Evolutionary conservation across 1,140 invertebrate species (phyloP), one percentile per base, ranked within the genome.

Genomic region (Charaxes varanes): DNA sequence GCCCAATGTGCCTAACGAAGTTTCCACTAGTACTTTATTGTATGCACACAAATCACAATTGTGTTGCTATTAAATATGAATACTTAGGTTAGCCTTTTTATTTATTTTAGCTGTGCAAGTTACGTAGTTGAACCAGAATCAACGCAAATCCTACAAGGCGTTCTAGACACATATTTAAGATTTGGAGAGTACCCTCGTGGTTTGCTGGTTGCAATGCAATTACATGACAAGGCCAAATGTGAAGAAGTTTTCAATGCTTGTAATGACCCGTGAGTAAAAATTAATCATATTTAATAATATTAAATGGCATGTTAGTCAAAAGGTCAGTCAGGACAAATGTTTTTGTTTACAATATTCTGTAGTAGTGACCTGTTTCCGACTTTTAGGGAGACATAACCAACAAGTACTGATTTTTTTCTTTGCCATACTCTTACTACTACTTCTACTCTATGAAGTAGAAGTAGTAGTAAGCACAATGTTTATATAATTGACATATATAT

Each of bases 81-180:
- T 22, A 22, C 21, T n/a, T n/a, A n/a, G 13, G 17, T 10, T 37
- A 17, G 8, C 8, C 10, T 42, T 11, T 15, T 0, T 35, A n/a
- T 37, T 26, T 36, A n/a, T 49, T 60, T 15, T 61, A 98, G 97
- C 43, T 99, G 97, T 87, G 97, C 99, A 23, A 92, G 97, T 1
- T 99, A 99, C 85, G 97, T 99, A 2, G 95, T 97, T 3, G 97
- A 99, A 81, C 97, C 97, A 22, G 98, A 99, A 66, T 98, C 99
- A 57, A 92, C 89, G 1, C 94, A 92, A 22, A 88, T 99, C 3
- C 83, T 99, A 22, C 91, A 92, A 63, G 94, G 94, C 21, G 92
- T 97, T 6, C 86, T 97, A 10, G 90, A 93, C 33, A 88, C 99
- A 43, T 99, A 97, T 55, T 78, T 92, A 17, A 96, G 97, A 62